A percentile compares a stretch with the other conserved stretches of the same genome.
phyloP scores from a whole-genome alignment of 2,113 vertebrate genomes.

The Phylloscopus whistleri region DNA sequence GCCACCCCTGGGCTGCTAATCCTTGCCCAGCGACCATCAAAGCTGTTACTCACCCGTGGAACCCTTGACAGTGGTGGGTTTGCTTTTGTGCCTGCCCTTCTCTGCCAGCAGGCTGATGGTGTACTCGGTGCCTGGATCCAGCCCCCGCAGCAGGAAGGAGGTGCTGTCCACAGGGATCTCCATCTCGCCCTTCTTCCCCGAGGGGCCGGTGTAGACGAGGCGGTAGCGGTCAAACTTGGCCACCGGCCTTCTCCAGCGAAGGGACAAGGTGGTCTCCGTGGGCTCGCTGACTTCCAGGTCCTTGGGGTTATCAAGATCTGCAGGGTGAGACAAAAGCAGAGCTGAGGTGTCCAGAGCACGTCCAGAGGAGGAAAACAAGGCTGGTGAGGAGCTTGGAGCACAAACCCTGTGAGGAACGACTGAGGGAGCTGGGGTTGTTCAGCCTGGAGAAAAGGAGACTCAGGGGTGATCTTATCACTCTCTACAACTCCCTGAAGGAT shows the following conservation, averaged over 20 bases:
- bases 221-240: slow-evolving; percentile 89
- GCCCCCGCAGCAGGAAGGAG: slow-evolving; percentile 73
- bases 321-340: background rate
- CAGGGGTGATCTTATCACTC: too few species aligned
- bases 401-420: too few species aligned
- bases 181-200: slow-evolving; percentile 73
- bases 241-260: slow-evolving; percentile 84
- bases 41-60: slow-evolving; percentile 82
- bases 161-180: slow-evolving; percentile 75
- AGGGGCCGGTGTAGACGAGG: slow-evolving; percentile 70
- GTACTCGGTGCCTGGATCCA: slow-evolving; percentile 85
- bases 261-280: slow-evolving; percentile 80
- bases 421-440: too few species aligned
- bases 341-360: background rate
- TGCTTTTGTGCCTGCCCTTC: slow-evolving; percentile 86
- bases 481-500: too few species aligned
- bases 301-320: slow-evolving; percentile 90
- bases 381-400: too few species aligned
- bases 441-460: too few species aligned
- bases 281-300: slow-evolving; percentile 80
- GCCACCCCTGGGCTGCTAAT: background rate
- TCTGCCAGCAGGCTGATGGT: slow-evolving; percentile 81
- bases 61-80: slow-evolving; percentile 72
- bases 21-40: background rate
- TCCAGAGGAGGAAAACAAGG: too few species aligned